Evolutionary conservation across 2,888 invertebrate genomes (phyloP).

Genomic region (Xylota sylvarum): DNA sequence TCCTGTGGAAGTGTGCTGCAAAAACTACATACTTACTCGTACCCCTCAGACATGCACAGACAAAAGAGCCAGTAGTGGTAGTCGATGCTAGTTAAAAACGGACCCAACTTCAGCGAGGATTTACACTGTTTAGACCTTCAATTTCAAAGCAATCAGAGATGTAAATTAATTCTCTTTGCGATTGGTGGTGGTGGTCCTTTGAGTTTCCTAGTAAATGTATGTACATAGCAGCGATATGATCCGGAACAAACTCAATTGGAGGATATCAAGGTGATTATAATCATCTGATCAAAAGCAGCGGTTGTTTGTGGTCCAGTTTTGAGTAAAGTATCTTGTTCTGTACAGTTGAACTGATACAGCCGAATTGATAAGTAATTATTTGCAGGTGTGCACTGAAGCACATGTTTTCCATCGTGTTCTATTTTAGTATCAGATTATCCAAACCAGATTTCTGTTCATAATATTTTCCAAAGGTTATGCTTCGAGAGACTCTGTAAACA

Average conservation of each 20-base stretch:
- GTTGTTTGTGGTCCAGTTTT: background rate
- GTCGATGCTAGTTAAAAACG: no score
- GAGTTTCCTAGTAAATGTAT: constrained; percentile 13
- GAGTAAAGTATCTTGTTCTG: background rate
- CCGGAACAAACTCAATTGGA: constrained; percentile 25
- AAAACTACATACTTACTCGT: constrained; percentile 38
- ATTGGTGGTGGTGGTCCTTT: constrained; percentile 33
- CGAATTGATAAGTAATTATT: no score
- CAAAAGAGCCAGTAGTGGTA: background rate
- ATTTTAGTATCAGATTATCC: no score
- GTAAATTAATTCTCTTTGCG: constrained; percentile 64
- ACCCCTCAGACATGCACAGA: constrained; percentile 31
- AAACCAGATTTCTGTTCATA: background rate
- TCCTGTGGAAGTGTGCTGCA: constrained; percentile 25
- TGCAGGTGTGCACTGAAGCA: no score
- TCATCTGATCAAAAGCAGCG: constrained; percentile 11
- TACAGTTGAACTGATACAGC: background rate
- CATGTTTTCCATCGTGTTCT: no score
- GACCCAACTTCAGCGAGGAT: constrained; percentile 25
- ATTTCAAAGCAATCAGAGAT: constrained; percentile 63
- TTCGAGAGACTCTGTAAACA: no score
- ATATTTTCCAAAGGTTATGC: no score
- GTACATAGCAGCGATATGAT: background rate
- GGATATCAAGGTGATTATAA: constrained; percentile 53
- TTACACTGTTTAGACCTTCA: constrained; percentile 39